Conservation (phyloP, 2,113 vertebrate species). For the Otolemur garnettii region DNA sequence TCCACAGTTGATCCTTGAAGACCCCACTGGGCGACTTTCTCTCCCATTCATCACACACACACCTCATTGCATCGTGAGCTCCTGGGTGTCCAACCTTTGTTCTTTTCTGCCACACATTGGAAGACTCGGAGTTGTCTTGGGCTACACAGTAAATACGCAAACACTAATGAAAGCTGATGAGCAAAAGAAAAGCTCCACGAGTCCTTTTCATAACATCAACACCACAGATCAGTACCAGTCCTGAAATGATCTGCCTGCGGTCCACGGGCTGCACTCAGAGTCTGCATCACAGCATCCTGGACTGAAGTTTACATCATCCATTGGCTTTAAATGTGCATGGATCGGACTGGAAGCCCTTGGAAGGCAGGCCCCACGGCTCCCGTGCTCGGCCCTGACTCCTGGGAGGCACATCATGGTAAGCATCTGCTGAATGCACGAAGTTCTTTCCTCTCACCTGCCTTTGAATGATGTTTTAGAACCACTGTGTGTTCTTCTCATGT, state of each 20-base stretch:
- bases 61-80: background rate
- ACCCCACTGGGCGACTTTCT: background rate
- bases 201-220: too few relatives aligned
- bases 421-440: background rate
- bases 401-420: background rate
- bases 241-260: too few relatives aligned
- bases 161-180: too few relatives aligned
- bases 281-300: background rate
- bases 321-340: rapidly evolving
- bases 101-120: too few relatives aligned
- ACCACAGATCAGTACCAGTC: too few relatives aligned
- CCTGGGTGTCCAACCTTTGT: too few relatives aligned
- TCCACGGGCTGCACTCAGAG: too few relatives aligned
- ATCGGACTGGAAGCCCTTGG: background rate
- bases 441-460: background rate
- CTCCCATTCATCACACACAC: background rate
- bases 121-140: too few relatives aligned
- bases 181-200: too few relatives aligned
- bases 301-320: rapidly evolving
- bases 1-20: background rate
- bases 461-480: background rate
- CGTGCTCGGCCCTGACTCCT: background rate
- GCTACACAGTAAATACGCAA: too few relatives aligned
- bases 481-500: background rate
- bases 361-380: background rate